Conservation (phyloP, 2,888 invertebrate species). For the Amphipoea lucens region DNA sequence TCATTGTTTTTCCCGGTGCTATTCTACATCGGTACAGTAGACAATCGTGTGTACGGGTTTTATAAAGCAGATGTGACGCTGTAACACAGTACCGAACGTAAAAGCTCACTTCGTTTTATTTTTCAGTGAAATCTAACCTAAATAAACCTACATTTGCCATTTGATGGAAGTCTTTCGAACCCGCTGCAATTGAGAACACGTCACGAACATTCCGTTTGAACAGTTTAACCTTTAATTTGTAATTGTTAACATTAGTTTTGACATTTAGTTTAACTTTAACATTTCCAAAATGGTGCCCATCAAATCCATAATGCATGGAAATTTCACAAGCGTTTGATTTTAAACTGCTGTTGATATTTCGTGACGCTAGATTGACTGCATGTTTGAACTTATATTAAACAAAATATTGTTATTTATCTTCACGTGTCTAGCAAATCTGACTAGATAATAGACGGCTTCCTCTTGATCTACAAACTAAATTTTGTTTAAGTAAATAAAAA, state of each 20-base stretch:
- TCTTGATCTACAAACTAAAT: not conserved
- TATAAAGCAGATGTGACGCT: conserved; percentile 26
- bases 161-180: conserved; percentile 6
- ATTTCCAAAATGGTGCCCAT: conserved; percentile 2
- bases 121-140: not conserved
- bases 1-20: conserved; percentile 37
- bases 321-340: not conserved
- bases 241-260: conserved; percentile 1
- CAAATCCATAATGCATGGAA: conserved; percentile 4
- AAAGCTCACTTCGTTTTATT: conserved; percentile 19
- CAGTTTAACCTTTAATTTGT: not conserved
- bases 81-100: conserved; percentile 6
- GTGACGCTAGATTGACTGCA: conserved; percentile 21
- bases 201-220: not conserved
- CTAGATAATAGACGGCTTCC: not conserved
- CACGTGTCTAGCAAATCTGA: not conserved
- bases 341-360: conserved; percentile 4
- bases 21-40: conserved; percentile 7
- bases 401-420: conserved; percentile 16
- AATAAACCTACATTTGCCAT: not conserved
- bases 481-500: too few relatives aligned
- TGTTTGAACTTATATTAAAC: conserved; percentile 13
- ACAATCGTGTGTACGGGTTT: conserved; percentile 16
- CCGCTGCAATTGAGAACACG: not conserved
- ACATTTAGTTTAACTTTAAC: not conserved